phyloP scores from a whole-genome alignment of 2,888 invertebrate species.

The Pycnomerus fuliginosus region DNA sequence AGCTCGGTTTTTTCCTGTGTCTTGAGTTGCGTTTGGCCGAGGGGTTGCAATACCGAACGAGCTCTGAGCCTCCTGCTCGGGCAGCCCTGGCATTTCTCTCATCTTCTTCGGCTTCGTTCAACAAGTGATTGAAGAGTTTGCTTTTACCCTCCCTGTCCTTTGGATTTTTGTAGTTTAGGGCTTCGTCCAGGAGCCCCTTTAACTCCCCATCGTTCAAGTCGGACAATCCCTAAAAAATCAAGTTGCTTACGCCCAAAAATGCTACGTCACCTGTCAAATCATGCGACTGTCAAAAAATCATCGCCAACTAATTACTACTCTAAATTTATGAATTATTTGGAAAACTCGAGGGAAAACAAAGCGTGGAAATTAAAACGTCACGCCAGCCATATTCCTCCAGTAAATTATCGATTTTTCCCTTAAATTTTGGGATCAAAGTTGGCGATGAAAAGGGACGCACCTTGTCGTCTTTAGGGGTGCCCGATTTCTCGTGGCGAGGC shows the following conservation, averaged over 20 bases:
- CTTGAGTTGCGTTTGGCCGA: constrained; percentile 33
- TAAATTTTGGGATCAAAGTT: too few species aligned
- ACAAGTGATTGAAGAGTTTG: constrained; percentile 76
- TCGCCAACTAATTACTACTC: too few species aligned
- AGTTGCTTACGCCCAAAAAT: constrained; percentile 25
- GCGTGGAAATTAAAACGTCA: too few species aligned
- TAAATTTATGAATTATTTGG: too few species aligned
- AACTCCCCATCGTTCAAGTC: constrained; percentile 75
- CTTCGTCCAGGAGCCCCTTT: constrained; percentile 78
- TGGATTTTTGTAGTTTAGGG: constrained; percentile 79
- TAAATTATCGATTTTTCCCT: too few species aligned
- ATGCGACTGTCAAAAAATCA: neutral
- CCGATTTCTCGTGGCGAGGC: constrained; percentile 32
- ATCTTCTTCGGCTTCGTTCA: constrained; percentile 76
- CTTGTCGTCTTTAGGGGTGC: constrained; percentile 27
- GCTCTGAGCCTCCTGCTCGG: constrained; percentile 53
- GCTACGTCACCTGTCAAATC: constrained; percentile 27
- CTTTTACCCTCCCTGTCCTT: constrained; percentile 85
- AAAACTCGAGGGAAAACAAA: too few species aligned
- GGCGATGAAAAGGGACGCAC: too few species aligned
- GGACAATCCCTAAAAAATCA: constrained; percentile 35
- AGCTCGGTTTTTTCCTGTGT: constrained; percentile 51
- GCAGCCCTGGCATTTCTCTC: constrained; percentile 62
- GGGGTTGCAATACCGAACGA: constrained; percentile 53
- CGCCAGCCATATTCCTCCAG: too few species aligned